phyloP scores from a whole-genome alignment of 2,113 vertebrate genomes.

The Myotis davidii region DNA sequence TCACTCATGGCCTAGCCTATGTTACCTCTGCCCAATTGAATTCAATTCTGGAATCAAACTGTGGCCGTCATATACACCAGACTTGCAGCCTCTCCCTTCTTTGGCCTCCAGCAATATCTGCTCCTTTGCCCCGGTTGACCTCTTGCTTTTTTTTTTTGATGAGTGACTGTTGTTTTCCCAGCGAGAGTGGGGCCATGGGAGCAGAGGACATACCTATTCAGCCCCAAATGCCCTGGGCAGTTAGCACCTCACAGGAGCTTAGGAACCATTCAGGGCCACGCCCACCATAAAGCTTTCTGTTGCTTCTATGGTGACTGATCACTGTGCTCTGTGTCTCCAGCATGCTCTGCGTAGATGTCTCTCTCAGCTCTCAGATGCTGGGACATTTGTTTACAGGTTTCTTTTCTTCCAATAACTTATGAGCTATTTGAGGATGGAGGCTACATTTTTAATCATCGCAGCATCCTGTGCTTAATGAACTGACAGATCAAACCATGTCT shows the following conservation, averaged over 20 bases:
- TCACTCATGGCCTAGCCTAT: not conserved
- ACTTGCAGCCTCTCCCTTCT: not conserved
- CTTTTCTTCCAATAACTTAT: not conserved
- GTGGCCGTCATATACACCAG: not conserved
- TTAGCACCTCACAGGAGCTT: not conserved
- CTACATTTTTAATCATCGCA: not conserved
- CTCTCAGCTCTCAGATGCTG: not conserved
- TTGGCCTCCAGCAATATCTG: not conserved
- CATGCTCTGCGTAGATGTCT: not conserved
- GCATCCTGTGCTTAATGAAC: not conserved
- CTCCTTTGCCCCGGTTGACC: not conserved
- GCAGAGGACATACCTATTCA: not conserved
- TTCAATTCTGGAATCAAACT: not conserved
- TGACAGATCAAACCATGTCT: not conserved
- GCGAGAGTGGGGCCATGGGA: not conserved
- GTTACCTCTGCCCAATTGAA: not conserved
- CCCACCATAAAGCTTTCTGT: not conserved
- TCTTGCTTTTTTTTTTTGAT: not conserved
- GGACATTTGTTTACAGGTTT: not conserved
- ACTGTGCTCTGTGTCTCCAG: not conserved
- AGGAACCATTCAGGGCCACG: accelerated
- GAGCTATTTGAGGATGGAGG: not conserved
- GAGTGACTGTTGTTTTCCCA: not conserved
- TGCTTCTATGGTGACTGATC: not conserved
- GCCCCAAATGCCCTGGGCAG: not conserved